Conservation (phyloP, 2,888 invertebrate genomes). For the Rhodophaea formosa region DNA sequence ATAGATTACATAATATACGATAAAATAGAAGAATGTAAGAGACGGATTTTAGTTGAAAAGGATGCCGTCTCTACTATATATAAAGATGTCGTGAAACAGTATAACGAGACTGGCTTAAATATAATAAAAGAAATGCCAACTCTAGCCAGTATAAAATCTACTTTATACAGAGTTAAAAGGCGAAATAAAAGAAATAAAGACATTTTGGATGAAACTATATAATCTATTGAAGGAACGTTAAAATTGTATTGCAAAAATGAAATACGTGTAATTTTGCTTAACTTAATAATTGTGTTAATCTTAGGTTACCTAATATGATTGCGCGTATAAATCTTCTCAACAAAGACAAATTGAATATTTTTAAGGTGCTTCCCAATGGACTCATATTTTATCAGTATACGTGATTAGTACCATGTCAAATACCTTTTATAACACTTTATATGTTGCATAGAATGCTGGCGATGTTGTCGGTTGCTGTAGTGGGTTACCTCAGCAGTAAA, state of each 20-base stretch:
- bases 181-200: neutral
- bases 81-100: neutral
- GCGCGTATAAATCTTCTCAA: too few relatives aligned
- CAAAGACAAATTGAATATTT: too few relatives aligned
- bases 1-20: neutral
- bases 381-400: too few relatives aligned
- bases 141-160: neutral
- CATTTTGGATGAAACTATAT: neutral
- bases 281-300: too few relatives aligned
- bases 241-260: neutral
- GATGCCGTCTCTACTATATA: neutral
- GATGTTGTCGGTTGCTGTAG: too few relatives aligned
- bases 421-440: too few relatives aligned
- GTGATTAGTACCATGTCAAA: too few relatives aligned
- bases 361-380: too few relatives aligned
- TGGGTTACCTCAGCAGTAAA: too few relatives aligned
- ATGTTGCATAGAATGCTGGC: too few relatives aligned
- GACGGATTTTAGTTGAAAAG: neutral
- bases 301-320: too few relatives aligned
- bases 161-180: neutral
- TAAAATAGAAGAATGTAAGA: constrained; percentile 1
- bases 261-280: too few relatives aligned
- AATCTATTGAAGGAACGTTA: neutral
- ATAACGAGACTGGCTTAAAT: constrained; percentile 7
- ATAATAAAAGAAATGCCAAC: constrained; percentile 3